These are phyloP conservation scores for Sebastes baramenuke DNA, from an alignment of 2,797 vertebrate species.

Conservation along the genomic window DNA sequence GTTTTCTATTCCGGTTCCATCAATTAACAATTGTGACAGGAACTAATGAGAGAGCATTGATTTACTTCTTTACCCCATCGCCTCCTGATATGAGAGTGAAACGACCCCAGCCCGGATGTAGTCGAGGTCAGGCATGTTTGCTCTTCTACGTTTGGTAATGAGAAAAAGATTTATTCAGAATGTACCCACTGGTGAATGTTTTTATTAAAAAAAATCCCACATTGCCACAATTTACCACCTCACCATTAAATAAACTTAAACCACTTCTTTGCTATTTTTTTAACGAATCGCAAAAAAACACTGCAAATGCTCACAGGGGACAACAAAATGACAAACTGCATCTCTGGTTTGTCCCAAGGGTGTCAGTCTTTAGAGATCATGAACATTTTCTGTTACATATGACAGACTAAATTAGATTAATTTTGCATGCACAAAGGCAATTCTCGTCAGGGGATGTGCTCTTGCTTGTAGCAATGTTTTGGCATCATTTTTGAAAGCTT, in stretches of 20 bases:
- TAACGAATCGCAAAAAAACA: background rate
- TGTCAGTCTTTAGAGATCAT: slow-evolving; percentile 9
- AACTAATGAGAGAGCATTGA: slow-evolving; percentile 48
- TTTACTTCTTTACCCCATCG: slow-evolving; percentile 15
- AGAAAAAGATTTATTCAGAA: slow-evolving; percentile 27
- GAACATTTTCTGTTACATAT: slow-evolving; percentile 22
- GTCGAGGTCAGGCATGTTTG: slow-evolving; percentile 56
- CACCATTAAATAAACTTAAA: slow-evolving; percentile 17
- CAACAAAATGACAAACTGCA: slow-evolving; percentile 6
- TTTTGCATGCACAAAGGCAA: slow-evolving; percentile 37
- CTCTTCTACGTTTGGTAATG: slow-evolving; percentile 52
- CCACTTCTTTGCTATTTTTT: slow-evolving; percentile 7
- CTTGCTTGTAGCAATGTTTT: slow-evolving; percentile 65
- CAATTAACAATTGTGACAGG: slow-evolving; percentile 54
- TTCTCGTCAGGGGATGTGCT: slow-evolving; percentile 25
- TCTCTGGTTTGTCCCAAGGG: background rate
- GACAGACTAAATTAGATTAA: slow-evolving; percentile 14
- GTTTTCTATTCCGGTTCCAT: slow-evolving; percentile 40
- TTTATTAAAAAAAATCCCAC: background rate
- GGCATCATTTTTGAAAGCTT: slow-evolving; percentile 71
- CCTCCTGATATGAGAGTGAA: slow-evolving; percentile 33
- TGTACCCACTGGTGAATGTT: background rate
- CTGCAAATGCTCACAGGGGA: background rate
- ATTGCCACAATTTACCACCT: background rate
- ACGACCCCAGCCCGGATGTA: slow-evolving; percentile 27